These are phyloP conservation scores for Anarsia innoxiella DNA, from an alignment of 2,888 invertebrate species.

Conservation along the genomic window DNA sequence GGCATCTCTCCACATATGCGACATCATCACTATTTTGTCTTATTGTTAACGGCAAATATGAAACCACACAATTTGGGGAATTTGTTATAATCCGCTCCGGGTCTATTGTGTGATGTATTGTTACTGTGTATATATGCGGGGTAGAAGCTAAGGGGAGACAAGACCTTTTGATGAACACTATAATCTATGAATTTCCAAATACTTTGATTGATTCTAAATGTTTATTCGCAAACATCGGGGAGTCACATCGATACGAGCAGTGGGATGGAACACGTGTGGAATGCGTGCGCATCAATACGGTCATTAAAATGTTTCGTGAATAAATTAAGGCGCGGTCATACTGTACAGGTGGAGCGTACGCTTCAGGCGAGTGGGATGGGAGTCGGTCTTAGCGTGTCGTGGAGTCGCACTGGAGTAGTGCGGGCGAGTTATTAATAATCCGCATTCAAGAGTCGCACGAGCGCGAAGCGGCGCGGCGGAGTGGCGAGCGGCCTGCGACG, in stretches of 20 bases:
- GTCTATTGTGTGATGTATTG: constrained; percentile 66
- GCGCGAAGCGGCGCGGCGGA: constrained; percentile 47
- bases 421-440: constrained; percentile 72
- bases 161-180: constrained; percentile 40
- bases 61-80: constrained; percentile 72
- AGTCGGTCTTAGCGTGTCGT: constrained; percentile 31
- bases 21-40: constrained; percentile 70
- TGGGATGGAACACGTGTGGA: constrained; percentile 20
- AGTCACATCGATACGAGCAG: constrained; percentile 17
- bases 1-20: constrained; percentile 66
- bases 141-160: constrained; percentile 42
- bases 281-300: constrained; percentile 32
- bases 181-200: constrained; percentile 34
- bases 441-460: constrained; percentile 69
- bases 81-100: constrained; percentile 67
- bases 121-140: constrained; percentile 32
- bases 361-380: constrained; percentile 55
- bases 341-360: constrained; percentile 56
- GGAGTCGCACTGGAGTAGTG: constrained; percentile 34
- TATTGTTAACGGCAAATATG: constrained; percentile 67
- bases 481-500: constrained; percentile 45
- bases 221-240: constrained; percentile 29
- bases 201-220: constrained; percentile 39
- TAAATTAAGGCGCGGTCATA: constrained; percentile 48
- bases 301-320: constrained; percentile 51